Evolutionary conservation across 1,140 invertebrate genomes (phyloP).

Genomic region (Oreohelix idahoensis): DNA sequence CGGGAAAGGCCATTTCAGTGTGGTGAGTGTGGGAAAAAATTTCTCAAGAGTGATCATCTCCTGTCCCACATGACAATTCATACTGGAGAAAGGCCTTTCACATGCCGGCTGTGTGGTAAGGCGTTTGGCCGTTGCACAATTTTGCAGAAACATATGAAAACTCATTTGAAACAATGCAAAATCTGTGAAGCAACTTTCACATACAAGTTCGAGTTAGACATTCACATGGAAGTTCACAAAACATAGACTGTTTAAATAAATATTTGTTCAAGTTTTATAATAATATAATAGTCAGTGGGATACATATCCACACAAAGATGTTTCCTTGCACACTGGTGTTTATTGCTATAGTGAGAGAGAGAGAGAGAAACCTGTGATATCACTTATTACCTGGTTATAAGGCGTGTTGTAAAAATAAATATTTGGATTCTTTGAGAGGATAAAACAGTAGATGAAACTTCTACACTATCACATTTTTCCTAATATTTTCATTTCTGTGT

Average conservation of each 20-base stretch:
- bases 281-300: no score
- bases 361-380: no score
- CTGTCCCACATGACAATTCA: constrained; percentile 23
- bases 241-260: neutral
- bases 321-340: no score
- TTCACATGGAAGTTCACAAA: constrained; percentile 7
- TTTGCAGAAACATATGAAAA: constrained; percentile 24
- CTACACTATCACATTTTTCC: no score
- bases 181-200: constrained; percentile 21
- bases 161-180: constrained; percentile 21
- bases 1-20: constrained; percentile 27
- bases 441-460: no score
- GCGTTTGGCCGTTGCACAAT: neutral
- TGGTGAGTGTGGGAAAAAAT: constrained; percentile 17
- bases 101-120: constrained; percentile 6
- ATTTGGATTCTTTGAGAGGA: no score
- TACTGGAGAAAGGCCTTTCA: neutral
- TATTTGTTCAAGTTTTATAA: no score
- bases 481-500: no score
- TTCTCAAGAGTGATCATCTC: constrained; percentile 24
- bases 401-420: no score
- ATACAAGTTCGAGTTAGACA: constrained; percentile 1
- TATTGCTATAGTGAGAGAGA: no score
- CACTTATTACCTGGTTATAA: no score
- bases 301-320: no score